Base-by-base conservation (phyloP, 2,888 invertebrate species). In the Scaeva pyrastri region DNA sequence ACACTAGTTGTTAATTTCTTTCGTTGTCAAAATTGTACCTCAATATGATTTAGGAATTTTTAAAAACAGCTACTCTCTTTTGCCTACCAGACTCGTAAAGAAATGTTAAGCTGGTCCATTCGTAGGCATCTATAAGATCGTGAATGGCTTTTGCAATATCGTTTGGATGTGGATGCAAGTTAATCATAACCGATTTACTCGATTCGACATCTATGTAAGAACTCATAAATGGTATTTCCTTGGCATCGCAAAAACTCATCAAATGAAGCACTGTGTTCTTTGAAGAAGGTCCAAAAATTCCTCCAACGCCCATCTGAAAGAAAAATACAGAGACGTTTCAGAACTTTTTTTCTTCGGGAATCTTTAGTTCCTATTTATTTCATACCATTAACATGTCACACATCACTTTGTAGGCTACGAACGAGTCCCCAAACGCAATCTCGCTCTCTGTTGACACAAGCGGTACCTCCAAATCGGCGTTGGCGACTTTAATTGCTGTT, bases 191-290 rank as follows among this genome's bases (percentile, higher is more conserved):
- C 41, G 91, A 90, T 52, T 93, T 93, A 31, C 94, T 93, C 90
- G 93, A 93, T 75, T 94, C 93, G 64, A 94, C 93, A 89, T 96
- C 95, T 93, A 96, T 96, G 88, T 95, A 95, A 0, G 95, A 95
- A 90, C 97, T 95, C 71, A 98, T 94, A 90, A 97, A 97, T 0
- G 98, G 98, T 76, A 98, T 94, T 93, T 97, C 97, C 88, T 97
- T 94, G 60, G 94, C 94, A 90, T 97, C 96, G 87, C 97, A 96
- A 74, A 97, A 94, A 41, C 97, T 96, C 90, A 97, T 96, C 48
- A 98, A 95, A 90, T 97, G 96, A 64, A 94, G 94, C 6, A 97
- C 94, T 0, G 96, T 94, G 58, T 94, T 93, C 86, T 94, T 94
- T 72, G 95, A 94, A 81, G 95, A 94, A 0, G 98, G 97, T 0